Evolutionary conservation across 92 coral and sea anemone species (phyloP).

Genomic region (Epizoanthus scotinus): DNA sequence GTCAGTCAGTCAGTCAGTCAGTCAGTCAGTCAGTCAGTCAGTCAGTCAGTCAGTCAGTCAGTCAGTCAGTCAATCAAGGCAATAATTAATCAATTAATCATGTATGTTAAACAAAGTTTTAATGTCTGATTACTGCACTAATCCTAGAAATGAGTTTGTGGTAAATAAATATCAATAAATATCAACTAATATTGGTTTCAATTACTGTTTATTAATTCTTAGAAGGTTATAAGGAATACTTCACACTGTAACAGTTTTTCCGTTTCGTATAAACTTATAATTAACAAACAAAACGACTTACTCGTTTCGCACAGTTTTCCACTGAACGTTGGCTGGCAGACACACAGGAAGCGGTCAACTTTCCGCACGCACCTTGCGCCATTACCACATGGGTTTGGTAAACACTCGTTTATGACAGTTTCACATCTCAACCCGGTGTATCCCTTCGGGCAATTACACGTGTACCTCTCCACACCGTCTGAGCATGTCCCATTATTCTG

Average conservation of each 20-base stretch:
- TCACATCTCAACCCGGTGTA: constrained; percentile 81
- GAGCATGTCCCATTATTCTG: constrained; percentile 78
- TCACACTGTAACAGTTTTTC: too few relatives aligned
- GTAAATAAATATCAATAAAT: too few relatives aligned
- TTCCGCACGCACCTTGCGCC: constrained; percentile 79
- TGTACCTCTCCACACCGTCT: constrained; percentile 63
- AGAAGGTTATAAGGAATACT: background rate
- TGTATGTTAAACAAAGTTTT: too few relatives aligned
- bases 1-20: too few relatives aligned
- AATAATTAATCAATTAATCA: too few relatives aligned
- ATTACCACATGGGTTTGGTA: constrained; percentile 75
- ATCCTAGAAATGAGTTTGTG: too few relatives aligned
- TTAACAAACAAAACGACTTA: constrained; percentile 34
- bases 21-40: too few relatives aligned
- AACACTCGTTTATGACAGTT: constrained; percentile 63
- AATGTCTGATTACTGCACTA: too few relatives aligned
- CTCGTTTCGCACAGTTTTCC: constrained; percentile 73
- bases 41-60: too few relatives aligned
- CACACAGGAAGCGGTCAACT: constrained; percentile 71
- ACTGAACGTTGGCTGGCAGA: constrained; percentile 81
- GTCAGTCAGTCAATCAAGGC: too few relatives aligned
- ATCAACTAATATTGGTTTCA: too few relatives aligned
- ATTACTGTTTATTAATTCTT: background rate
- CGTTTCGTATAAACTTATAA: background rate
- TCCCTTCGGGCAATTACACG: constrained; percentile 74